These are phyloP conservation scores for Lycaena phlaeas DNA, from an alignment of 2,888 invertebrate genomes.

Conservation along the genomic window DNA sequence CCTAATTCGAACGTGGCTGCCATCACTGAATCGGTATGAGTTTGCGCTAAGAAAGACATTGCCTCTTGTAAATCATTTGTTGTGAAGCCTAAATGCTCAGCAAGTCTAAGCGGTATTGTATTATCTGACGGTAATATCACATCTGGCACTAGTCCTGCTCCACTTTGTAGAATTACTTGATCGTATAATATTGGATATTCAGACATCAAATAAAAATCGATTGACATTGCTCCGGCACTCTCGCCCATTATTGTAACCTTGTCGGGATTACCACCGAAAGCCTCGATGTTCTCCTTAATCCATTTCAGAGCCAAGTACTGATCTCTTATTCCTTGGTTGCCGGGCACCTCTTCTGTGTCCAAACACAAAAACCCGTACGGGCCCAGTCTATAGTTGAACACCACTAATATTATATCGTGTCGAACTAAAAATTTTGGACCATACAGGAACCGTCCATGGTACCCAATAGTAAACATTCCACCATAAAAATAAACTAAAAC, in stretches of 20 bases:
- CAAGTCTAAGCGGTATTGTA: slow-evolving; percentile 22
- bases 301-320: slow-evolving; percentile 28
- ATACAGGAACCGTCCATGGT: slow-evolving; percentile 28
- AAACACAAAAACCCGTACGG: slow-evolving; percentile 30
- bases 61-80: slow-evolving; percentile 25
- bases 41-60: slow-evolving; percentile 22
- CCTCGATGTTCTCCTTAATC: slow-evolving; percentile 29
- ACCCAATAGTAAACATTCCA: slow-evolving; percentile 30
- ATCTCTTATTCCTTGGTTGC: slow-evolving; percentile 35
- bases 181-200: slow-evolving; percentile 24
- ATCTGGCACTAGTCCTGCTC: slow-evolving; percentile 20
- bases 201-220: slow-evolving; percentile 26
- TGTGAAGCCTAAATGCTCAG: slow-evolving; percentile 26
- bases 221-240: slow-evolving; percentile 29
- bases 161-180: slow-evolving; percentile 29
- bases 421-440: slow-evolving; percentile 27
- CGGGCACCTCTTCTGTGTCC: slow-evolving; percentile 26
- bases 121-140: slow-evolving; percentile 20
- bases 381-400: slow-evolving; percentile 30
- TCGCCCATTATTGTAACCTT: slow-evolving; percentile 37
- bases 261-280: slow-evolving; percentile 33
- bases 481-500: slow-evolving; percentile 49
- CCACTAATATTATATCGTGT: slow-evolving; percentile 27
- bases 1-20: slow-evolving; percentile 17
- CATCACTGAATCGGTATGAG: slow-evolving; percentile 15